Base-by-base conservation (phyloP, 2,113 vertebrate species). In the Syngnathoides biaculeatus region DNA sequence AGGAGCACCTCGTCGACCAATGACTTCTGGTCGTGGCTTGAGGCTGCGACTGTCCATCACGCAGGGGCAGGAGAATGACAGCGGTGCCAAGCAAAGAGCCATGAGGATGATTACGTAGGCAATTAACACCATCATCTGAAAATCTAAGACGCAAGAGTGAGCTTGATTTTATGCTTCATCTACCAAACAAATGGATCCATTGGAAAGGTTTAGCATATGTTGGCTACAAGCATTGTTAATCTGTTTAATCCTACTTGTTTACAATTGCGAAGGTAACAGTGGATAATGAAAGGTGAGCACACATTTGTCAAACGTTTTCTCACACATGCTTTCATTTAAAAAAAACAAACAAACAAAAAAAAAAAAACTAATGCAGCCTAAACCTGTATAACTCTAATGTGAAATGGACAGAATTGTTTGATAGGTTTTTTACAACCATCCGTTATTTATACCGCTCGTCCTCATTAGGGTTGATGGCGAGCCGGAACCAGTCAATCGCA, bases 41-140 rank as follows among this genome's bases (percentile, higher is more conserved):
- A 99, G 93, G 63, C 90, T 82, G 70, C 88, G 86, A 71, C 83
- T 94, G 80, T 96, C 94, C 95, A 98, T 97, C 77, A 99, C 93
- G 87, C 97, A 99, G 65, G 97, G 96, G 52, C 96, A 98, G 10
- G 91, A 94, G 89, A 99, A 95, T 26, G 93, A 86, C 68, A 99
- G 93, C 0, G 97, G 97, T 0, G 89, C 89, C 79, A 97, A 81
- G 81, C 93, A 98, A 78, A 99, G 87, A 50, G 89, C 89, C 75
- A 96, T 74, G 6, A 96, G 92, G 17, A 93, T 76, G 0, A 92
- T 65, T 1, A 93, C 69, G 87, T 98, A 99, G 2, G 89, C 66
- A 30, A 92, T 66, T 71, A 97, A 79, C 72, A 95, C 84, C 65
- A 89, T 80, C 79, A 93, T 71, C 90, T 98, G 96, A 68, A 95